Evolutionary conservation across 2,113 vertebrate genomes (phyloP), one percentile per base, ranked within the genome.

Genomic region (Cygnus atratus): DNA sequence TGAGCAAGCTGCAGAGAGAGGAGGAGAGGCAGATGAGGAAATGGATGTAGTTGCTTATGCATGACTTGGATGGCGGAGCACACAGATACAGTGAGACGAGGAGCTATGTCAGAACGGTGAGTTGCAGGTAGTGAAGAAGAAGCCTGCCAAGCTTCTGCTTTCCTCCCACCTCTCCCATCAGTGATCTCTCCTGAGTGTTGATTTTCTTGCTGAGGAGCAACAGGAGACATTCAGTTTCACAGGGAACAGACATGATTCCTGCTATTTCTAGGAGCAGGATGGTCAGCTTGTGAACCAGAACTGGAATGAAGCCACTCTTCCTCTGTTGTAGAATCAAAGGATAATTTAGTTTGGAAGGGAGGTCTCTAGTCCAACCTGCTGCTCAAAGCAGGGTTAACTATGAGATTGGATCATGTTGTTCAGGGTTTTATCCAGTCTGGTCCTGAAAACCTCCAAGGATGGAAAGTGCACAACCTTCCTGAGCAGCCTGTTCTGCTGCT

Each of bases 221-320:
- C 2, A 21, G 76, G 58, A 82, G 50, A 59, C 2, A 1, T 61
- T 73, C 1, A 2, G n/a, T 83, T 55, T 44, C 61, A 8, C 24
- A 6, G 78, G 77, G 31, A 87, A 10, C 29, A 37, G 66, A 13
- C 10, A 7, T 41, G 14, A 15, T 31, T 67, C 46, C 83, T 1
- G 0, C 18, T 43, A 0, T 54, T 29, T 62, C 75, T 7, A 21
- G 71, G 52, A 59, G 29, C 2, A 0, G 41, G 41, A 8, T 1
- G 0, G 12, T 37, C 24, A 19, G 48, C 48, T 57, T 10, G 33
- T 74, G 61, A 25, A 63, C 7, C 57, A 29, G 57, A 22, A 6
- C 43, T 35, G 63, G 31, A 44, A 9, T 10, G 44, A 58, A 41
- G 57, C n/a, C n/a, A 1, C 52, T 52, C 14, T 13, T 18, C 31